Evolutionary conservation across 2,888 invertebrate species (phyloP), one percentile per base, ranked within the genome.

Genomic region (Mesorhabditis belari): DNA sequence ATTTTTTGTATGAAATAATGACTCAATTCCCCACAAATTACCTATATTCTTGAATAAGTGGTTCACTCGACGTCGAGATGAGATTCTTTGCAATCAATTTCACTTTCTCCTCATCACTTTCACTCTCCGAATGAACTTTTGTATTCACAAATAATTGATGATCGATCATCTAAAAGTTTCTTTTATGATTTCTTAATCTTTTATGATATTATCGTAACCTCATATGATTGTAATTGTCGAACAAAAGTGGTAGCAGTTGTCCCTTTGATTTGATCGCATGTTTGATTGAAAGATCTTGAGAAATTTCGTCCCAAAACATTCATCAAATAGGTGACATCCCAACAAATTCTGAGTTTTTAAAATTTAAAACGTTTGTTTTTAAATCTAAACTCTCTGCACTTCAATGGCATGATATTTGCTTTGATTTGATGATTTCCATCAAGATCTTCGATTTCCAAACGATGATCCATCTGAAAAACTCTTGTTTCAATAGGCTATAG

Each of bases 391-490:
- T 44, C 74, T 76, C 70, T 66, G 49, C 79, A 79, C 58, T 75
- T 66, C 25, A 76, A 63, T 2, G 79, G 79, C 4, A 69, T 65
- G 35, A 79, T 80, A 21, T 71, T 62, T 2, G 77, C 79, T 49
- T 74, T 67, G 17, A 79, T 74, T 63, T 76, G 70, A 55, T 76
- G 75, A 2, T 63, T 66, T 5, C 62, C 55, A 58, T 76, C 64
- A 55, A 70, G 58, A 28, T 76, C 74, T 55, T 73, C 65, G 24
- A 78, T 65, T 28, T 79, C 77, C 57, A 76, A 73, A 49, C 67
- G 71, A 63, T 77, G 76, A 58, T 78, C 77, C 70, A 78, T 69
- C 75, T 77, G 61, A 28, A 68, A n/a, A n/a, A n/a, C n/a, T n/a
- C n/a, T n/a, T n/a, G n/a, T n/a, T n/a, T n/a, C n/a, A n/a, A n/a